phyloP scores from a whole-genome alignment of 1,140 invertebrate species.

The Pygmarrhopalites habei region DNA sequence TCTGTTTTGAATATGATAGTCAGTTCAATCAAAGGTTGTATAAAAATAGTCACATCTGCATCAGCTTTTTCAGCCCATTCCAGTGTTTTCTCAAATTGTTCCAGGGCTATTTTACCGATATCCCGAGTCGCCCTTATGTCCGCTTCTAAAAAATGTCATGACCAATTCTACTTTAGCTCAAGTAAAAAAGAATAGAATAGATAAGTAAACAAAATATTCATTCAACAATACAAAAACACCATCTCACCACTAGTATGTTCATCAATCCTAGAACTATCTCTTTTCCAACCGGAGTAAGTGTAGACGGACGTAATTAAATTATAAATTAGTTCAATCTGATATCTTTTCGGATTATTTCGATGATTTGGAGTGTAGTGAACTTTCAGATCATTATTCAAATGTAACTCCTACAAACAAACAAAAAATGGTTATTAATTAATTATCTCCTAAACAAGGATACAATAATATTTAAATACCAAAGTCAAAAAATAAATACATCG shows the following conservation, averaged over 20 bases:
- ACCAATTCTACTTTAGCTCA: background rate
- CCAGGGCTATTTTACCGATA: conserved; percentile 14
- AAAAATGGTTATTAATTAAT: background rate
- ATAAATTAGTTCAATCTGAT: conserved; percentile 9
- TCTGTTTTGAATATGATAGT: background rate
- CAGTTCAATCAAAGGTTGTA: conserved; percentile 27
- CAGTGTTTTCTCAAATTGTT: conserved; percentile 10
- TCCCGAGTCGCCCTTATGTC: background rate
- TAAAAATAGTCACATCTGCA: conserved; percentile 22
- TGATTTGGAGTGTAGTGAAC: background rate
- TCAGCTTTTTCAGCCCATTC: background rate
- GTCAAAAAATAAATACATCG: background rate
- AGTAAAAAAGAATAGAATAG: background rate
- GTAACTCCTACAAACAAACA: conserved; percentile 3
- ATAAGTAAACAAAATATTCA: background rate
- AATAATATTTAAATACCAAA: background rate
- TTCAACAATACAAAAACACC: background rate
- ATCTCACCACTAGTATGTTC: background rate
- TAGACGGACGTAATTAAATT: conserved; percentile 5
- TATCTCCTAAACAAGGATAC: background rate
- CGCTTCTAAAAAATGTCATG: background rate
- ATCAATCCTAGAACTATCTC: background rate
- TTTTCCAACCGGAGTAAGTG: conserved; percentile 18
- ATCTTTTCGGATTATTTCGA: conserved; percentile 5
- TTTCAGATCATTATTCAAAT: background rate